Percentiles rank a stretch among this genome's conserved stretches.
phyloP scores from a whole-genome alignment of 1,140 invertebrate species.

The Heliconius hermathena region DNA sequence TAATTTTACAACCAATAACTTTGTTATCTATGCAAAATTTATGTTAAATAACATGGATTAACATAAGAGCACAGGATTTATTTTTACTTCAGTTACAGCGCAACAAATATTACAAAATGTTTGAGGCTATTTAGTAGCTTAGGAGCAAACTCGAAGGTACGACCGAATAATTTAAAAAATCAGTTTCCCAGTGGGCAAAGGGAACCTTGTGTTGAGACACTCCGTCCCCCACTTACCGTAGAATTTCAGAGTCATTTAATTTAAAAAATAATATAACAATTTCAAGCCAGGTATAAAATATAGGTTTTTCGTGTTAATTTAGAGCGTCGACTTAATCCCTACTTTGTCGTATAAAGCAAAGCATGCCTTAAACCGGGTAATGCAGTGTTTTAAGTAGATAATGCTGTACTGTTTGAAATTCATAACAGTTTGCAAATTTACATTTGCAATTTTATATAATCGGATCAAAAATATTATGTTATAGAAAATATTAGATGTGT shows the following conservation, averaged over 20 bases:
- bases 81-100: too few relatives aligned
- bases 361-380: background rate
- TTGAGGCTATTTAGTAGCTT: too few relatives aligned
- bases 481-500: too few relatives aligned
- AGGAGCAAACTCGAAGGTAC: too few relatives aligned
- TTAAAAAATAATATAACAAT: background rate
- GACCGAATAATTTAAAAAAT: too few relatives aligned
- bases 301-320: background rate
- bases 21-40: background rate
- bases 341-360: background rate
- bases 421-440: background rate
- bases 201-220: too few relatives aligned
- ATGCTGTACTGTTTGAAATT: background rate
- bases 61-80: too few relatives aligned
- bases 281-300: background rate
- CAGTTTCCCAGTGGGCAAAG: too few relatives aligned
- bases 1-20: background rate
- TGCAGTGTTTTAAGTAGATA: background rate
- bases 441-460: background rate
- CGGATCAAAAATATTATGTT: too few relatives aligned
- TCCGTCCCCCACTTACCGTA: too few relatives aligned
- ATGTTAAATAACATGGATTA: background rate
- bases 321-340: background rate
- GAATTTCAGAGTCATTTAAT: too few relatives aligned
- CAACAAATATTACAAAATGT: too few relatives aligned